Base-by-base conservation (phyloP, 2,113 vertebrate species). In the Phylloscopus trochiloides region DNA sequence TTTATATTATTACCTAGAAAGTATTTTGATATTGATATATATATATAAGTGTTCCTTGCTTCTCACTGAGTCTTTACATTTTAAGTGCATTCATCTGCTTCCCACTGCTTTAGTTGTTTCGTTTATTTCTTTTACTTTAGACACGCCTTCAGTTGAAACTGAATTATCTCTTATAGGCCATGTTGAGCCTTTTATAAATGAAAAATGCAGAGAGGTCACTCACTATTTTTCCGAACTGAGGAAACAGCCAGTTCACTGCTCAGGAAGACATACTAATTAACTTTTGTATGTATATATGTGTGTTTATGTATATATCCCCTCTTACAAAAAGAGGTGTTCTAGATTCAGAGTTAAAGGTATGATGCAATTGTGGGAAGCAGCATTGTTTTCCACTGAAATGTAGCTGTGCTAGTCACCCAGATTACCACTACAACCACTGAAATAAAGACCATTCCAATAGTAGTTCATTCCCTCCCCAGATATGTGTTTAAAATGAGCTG, bases 1-100 rank as follows among this genome's bases (percentile, higher is more conserved):
- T 92, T 96, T 91, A 45, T 77, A 45, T 93, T 95, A 72, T 79
- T 86, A 77, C 34, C 70, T 67, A 54, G 58, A 71, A 96, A 86
- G 50, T 95, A 82, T 89, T 97, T 96, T 87, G 17, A 92, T 7
- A 43, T 43, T 7, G 17, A 43, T 52, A 54, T 7, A 78, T 6
- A 43, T 5, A 38, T 6, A 88, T 73, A 57, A 57, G 42, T n/a
- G 31, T 88, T 95, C 61, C 31, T 70, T 84, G 58, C 55, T 84
- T 90, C 73, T 82, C 25, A 34, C 1, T 40, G 16, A 91, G 19
- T 45, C 52, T 83, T 91, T 66, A 63, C 48, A 57, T 74, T 96
- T 91, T 67, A 50, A 17, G 12, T 83, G 15, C 24, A 42, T 78
- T 71, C 31, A 45, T 32, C 52, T 58, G 25, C 67, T 86, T 91